A percentile compares a stretch with the other conserved stretches of the same genome.
Evolutionary conservation across 2,113 vertebrate genomes (phyloP).

Genomic region (Emydocephalus ijimae): DNA sequence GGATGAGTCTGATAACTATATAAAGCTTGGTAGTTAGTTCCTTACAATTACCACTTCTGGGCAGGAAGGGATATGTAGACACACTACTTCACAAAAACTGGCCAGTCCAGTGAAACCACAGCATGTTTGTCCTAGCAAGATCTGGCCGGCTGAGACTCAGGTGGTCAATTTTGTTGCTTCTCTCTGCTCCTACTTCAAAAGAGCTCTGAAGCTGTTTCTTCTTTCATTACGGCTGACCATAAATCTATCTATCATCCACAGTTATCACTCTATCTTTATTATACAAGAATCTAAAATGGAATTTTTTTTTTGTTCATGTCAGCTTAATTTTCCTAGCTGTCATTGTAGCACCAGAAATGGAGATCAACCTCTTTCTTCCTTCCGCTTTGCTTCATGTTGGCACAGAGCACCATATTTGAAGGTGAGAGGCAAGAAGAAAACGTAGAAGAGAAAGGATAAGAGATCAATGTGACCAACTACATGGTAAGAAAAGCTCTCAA

Average conservation of each 20-base stretch:
- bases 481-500: background rate
- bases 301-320: background rate
- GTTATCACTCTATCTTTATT: background rate
- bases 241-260: background rate
- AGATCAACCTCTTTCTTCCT: background rate
- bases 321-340: background rate
- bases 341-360: background rate
- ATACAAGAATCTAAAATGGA: too few species aligned
- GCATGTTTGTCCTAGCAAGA: background rate
- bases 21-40: background rate
- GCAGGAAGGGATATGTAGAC: background rate
- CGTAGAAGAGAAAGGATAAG: background rate
- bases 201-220: background rate
- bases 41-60: background rate
- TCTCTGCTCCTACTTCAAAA: background rate
- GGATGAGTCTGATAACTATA: background rate
- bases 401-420: background rate
- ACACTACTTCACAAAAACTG: background rate
- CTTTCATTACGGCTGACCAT: background rate
- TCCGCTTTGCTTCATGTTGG: background rate
- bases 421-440: background rate
- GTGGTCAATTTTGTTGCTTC: background rate
- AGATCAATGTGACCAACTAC: background rate
- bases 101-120: background rate
- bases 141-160: background rate